Evolutionary conservation across 2,888 invertebrate species (phyloP).

Genomic region (Lochmaea crataegi): DNA sequence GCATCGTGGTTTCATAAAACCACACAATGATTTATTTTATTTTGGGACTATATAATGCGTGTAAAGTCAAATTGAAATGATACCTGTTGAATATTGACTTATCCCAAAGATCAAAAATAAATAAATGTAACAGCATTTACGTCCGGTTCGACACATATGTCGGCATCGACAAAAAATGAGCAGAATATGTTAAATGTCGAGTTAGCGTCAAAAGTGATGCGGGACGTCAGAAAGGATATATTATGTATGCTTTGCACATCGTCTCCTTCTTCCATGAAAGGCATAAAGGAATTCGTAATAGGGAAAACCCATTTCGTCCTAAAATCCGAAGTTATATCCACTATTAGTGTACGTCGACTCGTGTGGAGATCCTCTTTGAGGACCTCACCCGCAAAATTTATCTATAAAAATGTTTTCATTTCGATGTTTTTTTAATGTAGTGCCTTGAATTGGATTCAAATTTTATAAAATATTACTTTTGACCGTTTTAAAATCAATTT

Average conservation of each 20-base stretch:
- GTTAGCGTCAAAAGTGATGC: slow-evolving; percentile 41
- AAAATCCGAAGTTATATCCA: slow-evolving; percentile 46
- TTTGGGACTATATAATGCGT: not conserved
- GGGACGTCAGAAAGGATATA: slow-evolving; percentile 32
- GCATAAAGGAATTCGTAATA: slow-evolving; percentile 45
- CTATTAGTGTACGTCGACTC: slow-evolving; percentile 44
- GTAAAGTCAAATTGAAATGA: not conserved
- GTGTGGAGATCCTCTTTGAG: not conserved
- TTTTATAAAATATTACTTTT: too few species aligned
- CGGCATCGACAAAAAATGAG: slow-evolving; percentile 26
- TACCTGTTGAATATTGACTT: slow-evolving; percentile 23
- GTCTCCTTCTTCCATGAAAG: slow-evolving; percentile 35
- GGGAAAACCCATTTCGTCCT: slow-evolving; percentile 44
- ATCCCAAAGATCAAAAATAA: slow-evolving; percentile 14
- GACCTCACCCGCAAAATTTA: not conserved
- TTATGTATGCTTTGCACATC: slow-evolving; percentile 44
- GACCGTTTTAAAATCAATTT: too few species aligned
- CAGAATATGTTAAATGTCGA: slow-evolving; percentile 37
- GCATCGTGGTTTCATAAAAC: too few species aligned
- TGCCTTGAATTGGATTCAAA: not conserved
- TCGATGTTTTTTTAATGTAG: not conserved
- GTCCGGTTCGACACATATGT: slow-evolving; percentile 24
- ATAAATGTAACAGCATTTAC: slow-evolving; percentile 6
- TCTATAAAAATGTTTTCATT: slow-evolving; percentile 5
- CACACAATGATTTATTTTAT: too few species aligned